phyloP scores from a whole-genome alignment of 2,797 vertebrate species.

The Manis javanica region DNA sequence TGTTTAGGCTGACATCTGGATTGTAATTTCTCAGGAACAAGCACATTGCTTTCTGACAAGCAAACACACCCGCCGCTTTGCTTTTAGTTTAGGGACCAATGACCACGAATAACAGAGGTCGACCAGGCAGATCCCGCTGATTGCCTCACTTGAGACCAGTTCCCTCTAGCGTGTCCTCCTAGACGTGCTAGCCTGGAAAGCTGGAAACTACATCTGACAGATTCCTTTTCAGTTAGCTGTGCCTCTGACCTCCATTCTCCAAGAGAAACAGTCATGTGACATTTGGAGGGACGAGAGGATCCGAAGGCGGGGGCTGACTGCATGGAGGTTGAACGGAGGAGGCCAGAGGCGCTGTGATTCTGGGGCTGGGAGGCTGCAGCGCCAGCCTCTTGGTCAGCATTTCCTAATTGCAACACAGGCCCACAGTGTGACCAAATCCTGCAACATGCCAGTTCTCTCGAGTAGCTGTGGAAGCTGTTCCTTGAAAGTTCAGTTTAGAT shows the following conservation, averaged over 20 bases:
- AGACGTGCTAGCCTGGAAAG: background rate
- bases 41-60: background rate
- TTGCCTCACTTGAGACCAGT: background rate
- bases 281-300: background rate
- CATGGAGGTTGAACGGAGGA: background rate
- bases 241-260: background rate
- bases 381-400: background rate
- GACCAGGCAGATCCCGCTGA: background rate
- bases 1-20: constrained; percentile 43
- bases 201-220: background rate
- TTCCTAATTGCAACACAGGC: background rate
- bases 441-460: background rate
- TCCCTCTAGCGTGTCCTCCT: background rate
- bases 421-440: background rate
- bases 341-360: background rate
- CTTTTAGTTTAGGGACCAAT: background rate
- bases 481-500: background rate
- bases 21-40: constrained; percentile 60
- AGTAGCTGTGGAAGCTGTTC: background rate
- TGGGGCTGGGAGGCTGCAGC: background rate
- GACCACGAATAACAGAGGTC: background rate
- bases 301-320: background rate
- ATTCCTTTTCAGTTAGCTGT: background rate
- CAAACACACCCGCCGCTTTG: background rate
- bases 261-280: background rate